Percentiles rank a stretch among this genome's conserved stretches.
phyloP scores from a whole-genome alignment of 35 echinoderm and acorn worm species.

The Heliocidaris erythrogramma region DNA sequence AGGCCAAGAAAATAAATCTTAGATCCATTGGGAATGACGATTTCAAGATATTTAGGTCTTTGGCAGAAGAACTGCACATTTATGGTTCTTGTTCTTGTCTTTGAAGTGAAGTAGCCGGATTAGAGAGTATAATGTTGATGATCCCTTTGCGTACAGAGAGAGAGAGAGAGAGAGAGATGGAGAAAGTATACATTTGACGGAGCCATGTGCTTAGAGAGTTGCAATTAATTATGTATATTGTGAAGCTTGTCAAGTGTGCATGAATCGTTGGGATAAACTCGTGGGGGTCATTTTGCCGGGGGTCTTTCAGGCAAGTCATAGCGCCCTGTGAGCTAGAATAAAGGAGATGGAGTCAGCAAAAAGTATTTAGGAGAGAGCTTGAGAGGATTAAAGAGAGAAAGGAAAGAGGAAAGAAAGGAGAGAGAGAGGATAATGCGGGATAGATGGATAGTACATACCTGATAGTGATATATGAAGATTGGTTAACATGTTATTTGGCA shows the following conservation, averaged over 20 bases:
- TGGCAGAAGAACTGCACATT: background rate
- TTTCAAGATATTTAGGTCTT: slow-evolving; percentile 9
- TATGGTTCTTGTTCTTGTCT: background rate
- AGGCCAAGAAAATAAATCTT: slow-evolving; percentile 43
- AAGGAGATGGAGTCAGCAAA: background rate
- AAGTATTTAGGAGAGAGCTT: background rate
- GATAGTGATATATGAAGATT: no score
- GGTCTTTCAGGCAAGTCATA: background rate
- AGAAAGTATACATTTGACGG: background rate
- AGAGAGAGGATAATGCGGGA: background rate
- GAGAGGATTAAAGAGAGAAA: background rate
- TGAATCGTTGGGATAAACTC: background rate
- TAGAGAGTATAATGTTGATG: background rate
- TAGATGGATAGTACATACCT: no score
- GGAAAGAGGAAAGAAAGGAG: background rate
- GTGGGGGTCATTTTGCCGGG: background rate
- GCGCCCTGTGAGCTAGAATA: background rate
- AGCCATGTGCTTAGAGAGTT: background rate
- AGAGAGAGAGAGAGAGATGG: background rate
- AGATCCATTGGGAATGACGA: background rate
- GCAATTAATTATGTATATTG: slow-evolving; percentile 39
- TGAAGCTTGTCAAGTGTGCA: slow-evolving; percentile 14
- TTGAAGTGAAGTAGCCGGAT: background rate
- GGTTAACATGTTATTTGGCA: no score
- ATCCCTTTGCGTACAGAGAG: background rate